phyloP scores from a whole-genome alignment of 2,113 vertebrate genomes.

The Phyllopteryx taeniolatus region DNA sequence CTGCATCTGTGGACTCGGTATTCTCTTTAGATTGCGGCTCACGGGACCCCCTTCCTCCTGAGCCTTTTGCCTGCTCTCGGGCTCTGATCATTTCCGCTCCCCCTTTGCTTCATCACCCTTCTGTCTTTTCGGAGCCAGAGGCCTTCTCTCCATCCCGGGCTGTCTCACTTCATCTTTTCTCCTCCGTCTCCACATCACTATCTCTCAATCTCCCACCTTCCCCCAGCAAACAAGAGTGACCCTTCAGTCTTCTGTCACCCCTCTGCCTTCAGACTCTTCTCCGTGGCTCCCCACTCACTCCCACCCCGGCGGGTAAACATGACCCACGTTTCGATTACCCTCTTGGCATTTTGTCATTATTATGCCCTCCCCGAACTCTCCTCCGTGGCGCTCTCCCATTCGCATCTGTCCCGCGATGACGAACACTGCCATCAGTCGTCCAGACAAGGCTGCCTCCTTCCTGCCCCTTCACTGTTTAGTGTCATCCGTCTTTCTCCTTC shows the following conservation, averaged over 20 bases:
- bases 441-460: conserved; percentile 20
- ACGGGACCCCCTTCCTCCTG: conserved; percentile 14
- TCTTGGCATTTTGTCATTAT: conserved; percentile 67
- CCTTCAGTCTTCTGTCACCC: conserved; percentile 53
- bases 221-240: conserved; percentile 50
- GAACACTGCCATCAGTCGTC: conserved; percentile 50
- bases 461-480: conserved; percentile 25
- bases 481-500: conserved; percentile 27
- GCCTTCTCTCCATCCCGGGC: conserved; percentile 42
- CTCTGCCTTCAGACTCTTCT: conserved; percentile 31
- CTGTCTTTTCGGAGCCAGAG: conserved; percentile 39
- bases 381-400: conserved; percentile 28
- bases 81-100: conserved; percentile 26
- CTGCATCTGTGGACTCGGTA: conserved; percentile 23
- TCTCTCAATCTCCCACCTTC: conserved; percentile 47
- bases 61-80: conserved; percentile 23
- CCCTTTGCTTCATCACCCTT: conserved; percentile 40
- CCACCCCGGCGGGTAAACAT: conserved; percentile 61
- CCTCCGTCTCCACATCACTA: conserved; percentile 53
- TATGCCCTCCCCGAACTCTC: conserved; percentile 52
- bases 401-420: conserved; percentile 39
- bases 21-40: conserved; percentile 37
- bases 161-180: conserved; percentile 56
- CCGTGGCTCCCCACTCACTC: conserved; percentile 30
- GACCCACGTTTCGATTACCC: conserved; percentile 61